phyloP scores from a whole-genome alignment of 53 echinoderm and acorn worm species.

The Apostichopus leukothele region DNA sequence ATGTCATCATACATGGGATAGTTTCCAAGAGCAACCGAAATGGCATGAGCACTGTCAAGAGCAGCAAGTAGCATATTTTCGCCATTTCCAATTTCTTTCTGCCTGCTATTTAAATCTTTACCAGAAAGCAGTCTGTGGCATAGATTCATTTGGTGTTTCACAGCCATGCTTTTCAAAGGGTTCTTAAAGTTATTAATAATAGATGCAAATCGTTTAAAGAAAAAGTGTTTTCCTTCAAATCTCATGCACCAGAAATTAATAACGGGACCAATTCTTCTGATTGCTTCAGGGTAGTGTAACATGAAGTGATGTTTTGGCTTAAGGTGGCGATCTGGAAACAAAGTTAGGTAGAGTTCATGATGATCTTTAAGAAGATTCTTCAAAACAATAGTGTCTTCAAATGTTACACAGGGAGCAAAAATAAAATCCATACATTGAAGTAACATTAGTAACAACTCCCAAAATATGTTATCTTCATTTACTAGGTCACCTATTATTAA shows the following conservation, averaged over 20 bases:
- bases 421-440: constrained; percentile 50
- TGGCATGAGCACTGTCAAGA: constrained; percentile 19
- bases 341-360: constrained; percentile 42
- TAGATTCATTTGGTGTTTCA: constrained; percentile 48
- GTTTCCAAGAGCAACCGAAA: constrained; percentile 17
- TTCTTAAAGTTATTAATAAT: constrained; percentile 52
- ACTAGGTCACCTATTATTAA: constrained; percentile 52
- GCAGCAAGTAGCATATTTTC: constrained; percentile 6
- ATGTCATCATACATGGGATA: constrained; percentile 56
- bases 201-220: constrained; percentile 53
- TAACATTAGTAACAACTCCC: constrained; percentile 47
- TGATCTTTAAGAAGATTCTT: constrained; percentile 59
- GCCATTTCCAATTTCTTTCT: constrained; percentile 42
- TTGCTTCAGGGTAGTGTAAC: constrained; percentile 59
- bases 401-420: constrained; percentile 19
- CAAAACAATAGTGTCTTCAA: constrained; percentile 23
- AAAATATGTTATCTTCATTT: constrained; percentile 38
- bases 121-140: constrained; percentile 1
- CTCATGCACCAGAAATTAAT: constrained; percentile 57
- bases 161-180: constrained; percentile 42
- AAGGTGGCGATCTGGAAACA: constrained; percentile 33
- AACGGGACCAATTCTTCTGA: constrained; percentile 51
- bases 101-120: neutral
- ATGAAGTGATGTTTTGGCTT: constrained; percentile 63
- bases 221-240: constrained; percentile 67